Evolutionary conservation across 2,113 vertebrate species (phyloP).

Genomic region (Heloderma charlesbogerti): DNA sequence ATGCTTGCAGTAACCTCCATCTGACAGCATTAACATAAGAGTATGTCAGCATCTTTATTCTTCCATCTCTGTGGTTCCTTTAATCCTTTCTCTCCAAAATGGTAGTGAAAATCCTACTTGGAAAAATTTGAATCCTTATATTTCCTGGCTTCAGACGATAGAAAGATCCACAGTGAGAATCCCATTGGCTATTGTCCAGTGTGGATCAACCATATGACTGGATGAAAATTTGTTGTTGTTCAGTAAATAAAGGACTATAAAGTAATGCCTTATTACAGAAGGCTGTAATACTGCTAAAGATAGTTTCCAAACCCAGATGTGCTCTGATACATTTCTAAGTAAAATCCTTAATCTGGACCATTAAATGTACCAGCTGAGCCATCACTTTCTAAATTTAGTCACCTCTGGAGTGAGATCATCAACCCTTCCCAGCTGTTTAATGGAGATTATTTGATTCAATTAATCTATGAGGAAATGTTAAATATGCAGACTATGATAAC

Average conservation of each 20-base stretch:
- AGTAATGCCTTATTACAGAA: not conserved
- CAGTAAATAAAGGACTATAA: not conserved
- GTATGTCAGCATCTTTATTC: not conserved
- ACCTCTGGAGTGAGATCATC: conserved; percentile 49
- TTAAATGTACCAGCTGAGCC: not conserved
- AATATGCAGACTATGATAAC: conserved; percentile 33
- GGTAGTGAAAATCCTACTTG: not conserved
- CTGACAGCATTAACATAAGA: not conserved
- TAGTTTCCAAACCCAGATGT: not conserved
- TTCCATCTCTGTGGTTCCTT: not conserved
- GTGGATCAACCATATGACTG: not conserved
- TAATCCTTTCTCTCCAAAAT: not conserved
- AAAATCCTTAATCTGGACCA: not conserved
- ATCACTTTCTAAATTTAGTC: not conserved
- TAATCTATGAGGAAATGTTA: conserved; percentile 40
- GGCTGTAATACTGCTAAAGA: not conserved
- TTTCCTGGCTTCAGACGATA: not conserved
- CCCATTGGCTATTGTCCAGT: not conserved
- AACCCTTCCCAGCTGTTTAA: conserved; percentile 33
- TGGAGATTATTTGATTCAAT: conserved; percentile 31
- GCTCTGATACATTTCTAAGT: not conserved
- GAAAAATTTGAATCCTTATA: not conserved
- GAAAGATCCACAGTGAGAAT: not conserved
- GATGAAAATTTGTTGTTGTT: not conserved
- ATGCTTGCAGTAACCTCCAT: not conserved